phyloP scores from a whole-genome alignment of 2,888 invertebrate species.

The Pandemis heparana region DNA sequence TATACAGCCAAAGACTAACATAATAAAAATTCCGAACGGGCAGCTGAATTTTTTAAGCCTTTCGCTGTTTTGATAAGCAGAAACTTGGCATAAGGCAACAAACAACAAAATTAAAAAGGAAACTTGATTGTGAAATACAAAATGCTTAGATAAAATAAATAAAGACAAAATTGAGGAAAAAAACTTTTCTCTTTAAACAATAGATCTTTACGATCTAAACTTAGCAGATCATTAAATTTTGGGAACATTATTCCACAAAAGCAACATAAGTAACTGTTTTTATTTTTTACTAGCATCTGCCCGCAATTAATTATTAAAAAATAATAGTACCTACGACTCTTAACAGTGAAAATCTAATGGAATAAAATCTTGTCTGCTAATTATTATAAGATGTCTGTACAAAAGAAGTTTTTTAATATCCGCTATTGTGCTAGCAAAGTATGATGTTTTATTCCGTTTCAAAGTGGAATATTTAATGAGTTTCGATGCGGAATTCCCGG shows the following conservation, averaged over 20 bases:
- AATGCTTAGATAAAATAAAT: neutral
- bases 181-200: neutral
- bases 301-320: too few species aligned
- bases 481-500: neutral
- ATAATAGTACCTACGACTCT: too few species aligned
- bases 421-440: neutral
- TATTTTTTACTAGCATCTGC: too few species aligned
- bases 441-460: conserved; percentile 15
- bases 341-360: neutral
- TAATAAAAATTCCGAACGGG: neutral
- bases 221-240: too few species aligned
- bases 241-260: too few species aligned
- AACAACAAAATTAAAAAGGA: neutral
- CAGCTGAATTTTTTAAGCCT: neutral
- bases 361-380: neutral
- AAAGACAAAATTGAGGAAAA: neutral
- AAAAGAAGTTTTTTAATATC: conserved; percentile 16
- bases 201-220: too few species aligned
- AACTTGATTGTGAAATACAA: neutral
- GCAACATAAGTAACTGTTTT: too few species aligned
- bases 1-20: conserved; percentile 3
- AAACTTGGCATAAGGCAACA: neutral
- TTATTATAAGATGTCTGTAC: neutral
- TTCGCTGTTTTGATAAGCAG: neutral
- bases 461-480: conserved; percentile 7